Conservation (phyloP, 2,797 vertebrate species). For the Intellagama lesueurii region DNA sequence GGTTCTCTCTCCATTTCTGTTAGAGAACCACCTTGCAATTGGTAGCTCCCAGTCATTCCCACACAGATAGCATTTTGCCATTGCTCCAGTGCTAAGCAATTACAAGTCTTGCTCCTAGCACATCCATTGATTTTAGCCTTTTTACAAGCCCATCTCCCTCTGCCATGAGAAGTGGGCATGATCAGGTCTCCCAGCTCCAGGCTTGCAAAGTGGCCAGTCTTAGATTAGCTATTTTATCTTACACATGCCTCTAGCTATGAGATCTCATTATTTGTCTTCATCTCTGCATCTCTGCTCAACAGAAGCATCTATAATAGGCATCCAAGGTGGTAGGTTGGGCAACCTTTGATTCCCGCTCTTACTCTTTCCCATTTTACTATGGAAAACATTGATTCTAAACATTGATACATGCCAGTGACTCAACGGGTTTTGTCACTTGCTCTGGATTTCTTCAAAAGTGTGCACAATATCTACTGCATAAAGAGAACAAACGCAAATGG, state of each 20-base stretch:
- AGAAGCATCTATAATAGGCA: constrained; percentile 55
- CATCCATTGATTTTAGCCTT: background rate
- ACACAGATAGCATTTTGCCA: background rate
- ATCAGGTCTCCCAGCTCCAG: background rate
- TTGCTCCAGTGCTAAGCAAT: background rate
- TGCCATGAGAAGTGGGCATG: background rate
- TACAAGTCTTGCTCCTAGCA: background rate
- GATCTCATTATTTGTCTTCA: constrained; percentile 51
- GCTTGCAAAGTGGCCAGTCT: background rate
- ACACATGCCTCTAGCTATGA: constrained; percentile 38
- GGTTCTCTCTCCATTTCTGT: background rate
- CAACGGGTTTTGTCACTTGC: constrained; percentile 30
- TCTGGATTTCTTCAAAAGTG: constrained; percentile 55
- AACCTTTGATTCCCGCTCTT: constrained; percentile 57
- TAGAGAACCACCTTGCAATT: background rate
- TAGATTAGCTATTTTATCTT: constrained; percentile 10
- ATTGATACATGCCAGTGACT: constrained; percentile 35
- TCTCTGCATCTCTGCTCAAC: constrained; percentile 51
- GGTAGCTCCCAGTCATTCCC: background rate
- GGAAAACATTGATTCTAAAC: constrained; percentile 54
- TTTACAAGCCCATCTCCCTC: background rate
- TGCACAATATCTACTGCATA: constrained; percentile 28
- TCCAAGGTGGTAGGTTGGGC: constrained; percentile 43
- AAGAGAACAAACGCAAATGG: constrained; percentile 40
- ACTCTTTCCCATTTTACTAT: constrained; percentile 13